phyloP scores from a whole-genome alignment of 2,797 vertebrate species.

The Gadopsis bispinosus region DNA sequence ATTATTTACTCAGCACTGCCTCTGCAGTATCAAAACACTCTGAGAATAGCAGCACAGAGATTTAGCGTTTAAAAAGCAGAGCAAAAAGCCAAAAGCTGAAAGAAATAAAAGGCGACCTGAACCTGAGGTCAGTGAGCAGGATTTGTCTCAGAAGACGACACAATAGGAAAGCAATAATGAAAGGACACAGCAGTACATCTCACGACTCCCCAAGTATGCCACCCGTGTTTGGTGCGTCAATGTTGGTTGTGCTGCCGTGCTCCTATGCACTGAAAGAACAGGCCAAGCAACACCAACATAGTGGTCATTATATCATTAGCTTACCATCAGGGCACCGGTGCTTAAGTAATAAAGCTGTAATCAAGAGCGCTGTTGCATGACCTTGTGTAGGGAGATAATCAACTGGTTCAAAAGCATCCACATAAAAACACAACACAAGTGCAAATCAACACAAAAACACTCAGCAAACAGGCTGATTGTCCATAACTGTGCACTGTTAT shows the following conservation, averaged over 20 bases:
- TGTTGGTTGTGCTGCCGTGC: neutral
- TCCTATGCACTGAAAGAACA: neutral
- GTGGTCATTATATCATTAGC: neutral
- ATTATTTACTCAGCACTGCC: slow-evolving; percentile 62
- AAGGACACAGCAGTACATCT: neutral
- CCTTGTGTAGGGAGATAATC: slow-evolving; percentile 8
- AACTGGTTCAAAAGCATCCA: slow-evolving; percentile 6
- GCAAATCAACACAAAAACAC: slow-evolving; percentile 9
- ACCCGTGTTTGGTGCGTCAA: neutral
- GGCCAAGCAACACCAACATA: no score
- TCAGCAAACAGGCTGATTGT: neutral
- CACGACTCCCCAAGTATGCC: neutral
- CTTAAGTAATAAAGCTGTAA: slow-evolving; percentile 2
- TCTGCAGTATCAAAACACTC: slow-evolving; percentile 60
- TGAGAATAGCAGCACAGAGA: slow-evolving; percentile 48
- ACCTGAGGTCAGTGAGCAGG: slow-evolving; percentile 22
- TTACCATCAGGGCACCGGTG: neutral
- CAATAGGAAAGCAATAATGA: slow-evolving; percentile 12
- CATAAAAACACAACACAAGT: slow-evolving; percentile 5
- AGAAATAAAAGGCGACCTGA: neutral
- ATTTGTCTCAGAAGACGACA: slow-evolving; percentile 15
- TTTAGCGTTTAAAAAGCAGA: slow-evolving; percentile 41
- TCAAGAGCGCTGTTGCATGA: slow-evolving; percentile 1
- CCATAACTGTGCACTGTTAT: neutral
- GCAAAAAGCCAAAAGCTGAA: slow-evolving; percentile 3